Conservation (phyloP, 2,797 vertebrate species). For the Sternarchorhynchus goeldii region DNA sequence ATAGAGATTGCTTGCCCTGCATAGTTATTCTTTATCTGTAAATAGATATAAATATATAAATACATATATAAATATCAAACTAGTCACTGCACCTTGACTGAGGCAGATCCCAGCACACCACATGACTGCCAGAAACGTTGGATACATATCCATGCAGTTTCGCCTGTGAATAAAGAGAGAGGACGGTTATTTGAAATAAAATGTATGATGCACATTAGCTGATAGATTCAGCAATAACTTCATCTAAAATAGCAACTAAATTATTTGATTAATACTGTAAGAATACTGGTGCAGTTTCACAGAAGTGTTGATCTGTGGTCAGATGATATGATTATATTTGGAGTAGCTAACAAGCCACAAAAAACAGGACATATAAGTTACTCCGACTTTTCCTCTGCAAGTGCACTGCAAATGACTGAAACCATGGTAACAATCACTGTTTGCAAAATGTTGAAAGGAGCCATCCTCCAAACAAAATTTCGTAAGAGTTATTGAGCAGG, state of each 20-base stretch:
- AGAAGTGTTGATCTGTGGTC: no score
- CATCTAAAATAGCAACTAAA: no score
- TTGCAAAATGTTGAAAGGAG: background rate
- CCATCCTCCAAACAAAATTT: background rate
- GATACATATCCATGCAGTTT: conserved; percentile 91
- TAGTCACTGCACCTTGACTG: conserved; percentile 81
- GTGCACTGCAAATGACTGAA: background rate
- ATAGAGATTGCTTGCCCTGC: no score
- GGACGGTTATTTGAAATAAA: background rate
- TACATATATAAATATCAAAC: no score
- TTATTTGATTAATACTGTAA: no score
- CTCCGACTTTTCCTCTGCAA: background rate
- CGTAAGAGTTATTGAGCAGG: background rate
- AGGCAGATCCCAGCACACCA: conserved; percentile 93
- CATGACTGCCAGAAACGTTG: conserved; percentile 90
- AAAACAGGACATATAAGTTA: background rate
- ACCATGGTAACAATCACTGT: background rate
- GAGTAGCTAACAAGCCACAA: background rate
- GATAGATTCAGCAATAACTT: no score
- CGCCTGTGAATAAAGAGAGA: conserved; percentile 72
- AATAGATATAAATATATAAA: no score
- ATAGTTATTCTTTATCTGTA: no score
- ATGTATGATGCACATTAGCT: no score
- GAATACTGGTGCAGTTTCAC: no score
- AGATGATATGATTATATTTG: background rate